phyloP scores from a whole-genome alignment of 2,797 vertebrate genomes.

The Danio kyathit region DNA sequence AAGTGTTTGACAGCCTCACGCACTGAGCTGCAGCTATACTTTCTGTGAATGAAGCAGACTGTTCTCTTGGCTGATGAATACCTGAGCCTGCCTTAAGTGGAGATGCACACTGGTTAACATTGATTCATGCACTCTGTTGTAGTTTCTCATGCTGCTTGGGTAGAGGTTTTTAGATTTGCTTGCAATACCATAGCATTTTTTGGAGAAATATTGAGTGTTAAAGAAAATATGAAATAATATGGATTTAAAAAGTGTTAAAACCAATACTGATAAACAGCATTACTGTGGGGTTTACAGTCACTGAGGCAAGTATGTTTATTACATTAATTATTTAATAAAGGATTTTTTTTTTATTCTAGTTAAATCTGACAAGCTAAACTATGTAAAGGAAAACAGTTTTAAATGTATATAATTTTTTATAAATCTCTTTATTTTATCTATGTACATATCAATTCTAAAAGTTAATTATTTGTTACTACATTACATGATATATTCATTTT shows the following conservation, averaged over 20 bases:
- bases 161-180: not conserved
- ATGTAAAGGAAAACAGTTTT: too few species aligned
- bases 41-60: conserved; percentile 37
- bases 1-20: conserved; percentile 40
- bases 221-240: not conserved
- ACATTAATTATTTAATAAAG: too few species aligned
- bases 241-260: not conserved
- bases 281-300: too few species aligned
- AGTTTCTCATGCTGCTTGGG: not conserved
- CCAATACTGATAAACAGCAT: too few species aligned
- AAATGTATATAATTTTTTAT: too few species aligned
- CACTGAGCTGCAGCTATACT: conserved; percentile 42
- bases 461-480: too few species aligned
- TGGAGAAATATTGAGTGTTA: not conserved
- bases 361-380: too few species aligned
- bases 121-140: conserved; percentile 5
- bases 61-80: conserved; percentile 41
- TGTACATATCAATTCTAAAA: too few species aligned
- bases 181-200: not conserved
- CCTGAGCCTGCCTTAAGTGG: conserved; percentile 30
- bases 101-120: conserved; percentile 25
- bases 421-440: too few species aligned
- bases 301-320: too few species aligned
- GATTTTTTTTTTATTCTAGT: too few species aligned
- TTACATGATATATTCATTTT: too few species aligned